Evolutionary conservation across 2,113 vertebrate species (phyloP).

Genomic region (Proterorhinus semilunaris): DNA sequence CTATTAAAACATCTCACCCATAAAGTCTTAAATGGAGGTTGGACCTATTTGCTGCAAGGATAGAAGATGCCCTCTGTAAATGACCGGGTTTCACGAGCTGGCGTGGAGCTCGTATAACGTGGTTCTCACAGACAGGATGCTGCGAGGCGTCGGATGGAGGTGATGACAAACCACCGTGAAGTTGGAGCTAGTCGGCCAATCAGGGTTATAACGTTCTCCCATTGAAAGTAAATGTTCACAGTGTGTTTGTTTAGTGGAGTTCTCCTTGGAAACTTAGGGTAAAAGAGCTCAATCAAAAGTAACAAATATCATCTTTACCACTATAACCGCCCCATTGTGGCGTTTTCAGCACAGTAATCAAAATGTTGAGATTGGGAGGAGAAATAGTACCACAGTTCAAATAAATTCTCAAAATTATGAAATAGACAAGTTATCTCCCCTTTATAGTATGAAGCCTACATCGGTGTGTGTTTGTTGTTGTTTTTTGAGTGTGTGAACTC

Average conservation of each 20-base stretch:
- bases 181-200: slow-evolving; percentile 23
- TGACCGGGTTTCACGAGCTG: slow-evolving; percentile 40
- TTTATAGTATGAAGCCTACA: too few relatives aligned
- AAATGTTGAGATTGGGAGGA: background rate
- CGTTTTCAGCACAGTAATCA: background rate
- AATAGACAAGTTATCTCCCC: too few relatives aligned
- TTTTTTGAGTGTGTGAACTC: too few relatives aligned
- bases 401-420: background rate
- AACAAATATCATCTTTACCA: slow-evolving; percentile 32
- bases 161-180: slow-evolving; percentile 63
- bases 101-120: slow-evolving; percentile 32
- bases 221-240: slow-evolving; percentile 39
- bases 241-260: slow-evolving; percentile 53
- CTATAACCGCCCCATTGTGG: background rate
- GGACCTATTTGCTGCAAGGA: slow-evolving; percentile 20
- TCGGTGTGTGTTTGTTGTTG: too few relatives aligned
- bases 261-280: slow-evolving; percentile 54
- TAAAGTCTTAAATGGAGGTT: slow-evolving; percentile 15
- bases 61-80: slow-evolving; percentile 26
- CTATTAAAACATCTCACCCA: slow-evolving; percentile 38
- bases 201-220: slow-evolving; percentile 41
- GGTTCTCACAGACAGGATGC: slow-evolving; percentile 20
- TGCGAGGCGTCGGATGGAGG: slow-evolving; percentile 27
- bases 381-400: background rate
- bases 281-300: slow-evolving; percentile 22